phyloP scores from a whole-genome alignment of 1,140 invertebrate genomes.

The Artemia franciscana region DNA sequence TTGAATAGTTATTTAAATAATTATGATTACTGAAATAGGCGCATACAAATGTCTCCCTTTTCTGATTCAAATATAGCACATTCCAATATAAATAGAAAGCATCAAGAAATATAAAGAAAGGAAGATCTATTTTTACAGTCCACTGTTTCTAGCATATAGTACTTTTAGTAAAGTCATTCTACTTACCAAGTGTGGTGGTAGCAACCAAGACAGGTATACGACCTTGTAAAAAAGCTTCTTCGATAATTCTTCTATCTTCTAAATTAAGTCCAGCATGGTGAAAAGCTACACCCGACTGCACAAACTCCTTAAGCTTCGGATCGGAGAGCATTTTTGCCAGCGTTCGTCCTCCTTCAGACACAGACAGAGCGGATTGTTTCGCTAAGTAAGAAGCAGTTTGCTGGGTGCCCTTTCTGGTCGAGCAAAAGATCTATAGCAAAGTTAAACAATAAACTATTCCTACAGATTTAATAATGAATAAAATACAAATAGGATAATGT shows the following conservation, averaged over 20 bases:
- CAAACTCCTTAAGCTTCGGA: constrained; percentile 29
- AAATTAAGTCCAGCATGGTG: constrained; percentile 49
- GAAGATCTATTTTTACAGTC: neutral
- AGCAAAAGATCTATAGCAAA: constrained; percentile 38
- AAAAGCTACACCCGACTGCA: constrained; percentile 37
- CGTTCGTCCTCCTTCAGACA: constrained; percentile 4
- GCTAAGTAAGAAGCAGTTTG: constrained; percentile 36
- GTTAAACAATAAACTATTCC: neutral
- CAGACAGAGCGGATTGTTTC: constrained; percentile 22
- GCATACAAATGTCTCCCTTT: too few relatives aligned
- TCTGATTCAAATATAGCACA: too few relatives aligned
- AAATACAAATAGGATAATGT: too few relatives aligned
- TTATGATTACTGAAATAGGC: too few relatives aligned
- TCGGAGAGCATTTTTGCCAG: constrained; percentile 28
- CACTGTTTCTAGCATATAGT: neutral
- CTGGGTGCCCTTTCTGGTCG: constrained; percentile 42
- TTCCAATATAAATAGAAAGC: too few relatives aligned
- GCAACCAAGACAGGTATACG: constrained; percentile 39
- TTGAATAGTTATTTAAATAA: too few relatives aligned
- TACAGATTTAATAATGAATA: too few relatives aligned
- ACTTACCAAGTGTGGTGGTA: constrained; percentile 36
- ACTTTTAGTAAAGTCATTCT: neutral
- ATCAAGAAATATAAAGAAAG: neutral
- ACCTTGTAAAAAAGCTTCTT: constrained; percentile 34
- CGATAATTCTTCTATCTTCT: constrained; percentile 34